Base-by-base conservation (phyloP, 2,797 vertebrate species). In the Falco naumanni region DNA sequence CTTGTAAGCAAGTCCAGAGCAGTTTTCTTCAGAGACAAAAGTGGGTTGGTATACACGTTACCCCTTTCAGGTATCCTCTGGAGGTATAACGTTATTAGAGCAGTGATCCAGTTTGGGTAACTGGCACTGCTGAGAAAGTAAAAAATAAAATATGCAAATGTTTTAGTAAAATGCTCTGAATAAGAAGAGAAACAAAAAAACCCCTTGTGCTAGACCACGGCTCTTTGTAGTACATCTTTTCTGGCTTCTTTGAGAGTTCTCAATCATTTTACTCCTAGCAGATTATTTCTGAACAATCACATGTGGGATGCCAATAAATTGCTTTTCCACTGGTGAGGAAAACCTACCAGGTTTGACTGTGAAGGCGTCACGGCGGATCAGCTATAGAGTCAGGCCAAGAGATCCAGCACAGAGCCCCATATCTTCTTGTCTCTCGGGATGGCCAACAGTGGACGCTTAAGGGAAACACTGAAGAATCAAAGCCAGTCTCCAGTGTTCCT, bases 121-220 rank as follows among this genome's bases (percentile, higher is more conserved):
- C 51, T 47, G 43, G 34, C 29, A 47, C n/a, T 15, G 4, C 20
- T 54, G 53, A 51, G 59, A 48, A 87, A 48, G 53, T 29, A 12
- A 33, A 48, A 77, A 72, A 5, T 2, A 59, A 15, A 24, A 33
- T 14, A 39, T 5, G 5, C 11, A 78, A 56, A 59, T 31, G 1
- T 34, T 94, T 37, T 45, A 56, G 24, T 22, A 48, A 68, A 93
- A n/a, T 39, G 4, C 16, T 63, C 70, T 78, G 33, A 12, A 26
- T 41, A 18, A 87, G 15, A 65, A 29, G 4, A 47, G n/a, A 31
- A 60, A 22, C 9, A 87, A 45, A 71, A 87, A 45, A 71, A 15
- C 10, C 63, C 11, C 7, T 11, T 14, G 5, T 15, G 34, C 53
- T 28, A 53, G 61, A 53, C 3, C 9, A 59, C 0, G 0, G 33